These are phyloP conservation scores for Ophraella communa DNA, from an alignment of 2,888 invertebrate species.

Conservation along the genomic window DNA sequence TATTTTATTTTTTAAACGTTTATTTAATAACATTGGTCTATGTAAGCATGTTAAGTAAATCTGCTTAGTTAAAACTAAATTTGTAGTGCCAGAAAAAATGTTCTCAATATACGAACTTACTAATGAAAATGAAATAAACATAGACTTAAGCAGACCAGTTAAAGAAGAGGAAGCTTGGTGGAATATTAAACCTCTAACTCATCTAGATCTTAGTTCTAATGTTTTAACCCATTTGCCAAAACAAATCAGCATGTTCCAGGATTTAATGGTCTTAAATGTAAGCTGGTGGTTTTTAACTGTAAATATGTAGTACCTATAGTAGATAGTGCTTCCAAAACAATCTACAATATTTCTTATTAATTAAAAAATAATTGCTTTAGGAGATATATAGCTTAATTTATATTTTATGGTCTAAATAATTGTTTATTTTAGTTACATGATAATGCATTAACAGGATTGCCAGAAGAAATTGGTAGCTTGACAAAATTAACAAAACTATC, in stretches of 20 bases:
- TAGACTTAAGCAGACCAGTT: constrained; percentile 66
- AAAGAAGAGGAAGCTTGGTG: constrained; percentile 73
- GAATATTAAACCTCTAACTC: constrained; percentile 79
- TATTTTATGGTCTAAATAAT: neutral
- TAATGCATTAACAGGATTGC: constrained; percentile 76
- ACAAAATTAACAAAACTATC: constrained; percentile 71
- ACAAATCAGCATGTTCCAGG: constrained; percentile 70
- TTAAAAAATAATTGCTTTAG: too few relatives aligned
- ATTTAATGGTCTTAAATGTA: constrained; percentile 75
- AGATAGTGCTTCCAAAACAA: too few relatives aligned
- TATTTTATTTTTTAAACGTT: neutral
- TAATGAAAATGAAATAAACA: constrained; percentile 65
- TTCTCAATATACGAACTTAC: constrained; percentile 76
- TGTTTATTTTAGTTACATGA: constrained; percentile 74
- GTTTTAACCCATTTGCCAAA: constrained; percentile 69
- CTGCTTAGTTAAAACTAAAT: constrained; percentile 2
- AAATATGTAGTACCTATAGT: constrained; percentile 35
- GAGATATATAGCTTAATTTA: neutral
- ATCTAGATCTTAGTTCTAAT: constrained; percentile 81
- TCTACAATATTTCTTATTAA: too few relatives aligned
- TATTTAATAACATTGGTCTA: neutral
- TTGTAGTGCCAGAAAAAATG: constrained; percentile 73
- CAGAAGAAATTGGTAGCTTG: constrained; percentile 75
- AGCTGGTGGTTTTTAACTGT: constrained; percentile 34
- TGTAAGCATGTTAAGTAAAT: neutral